Evolutionary conservation across 2,797 vertebrate species (phyloP).

Genomic region (Gymnoscopelus microlampas): DNA sequence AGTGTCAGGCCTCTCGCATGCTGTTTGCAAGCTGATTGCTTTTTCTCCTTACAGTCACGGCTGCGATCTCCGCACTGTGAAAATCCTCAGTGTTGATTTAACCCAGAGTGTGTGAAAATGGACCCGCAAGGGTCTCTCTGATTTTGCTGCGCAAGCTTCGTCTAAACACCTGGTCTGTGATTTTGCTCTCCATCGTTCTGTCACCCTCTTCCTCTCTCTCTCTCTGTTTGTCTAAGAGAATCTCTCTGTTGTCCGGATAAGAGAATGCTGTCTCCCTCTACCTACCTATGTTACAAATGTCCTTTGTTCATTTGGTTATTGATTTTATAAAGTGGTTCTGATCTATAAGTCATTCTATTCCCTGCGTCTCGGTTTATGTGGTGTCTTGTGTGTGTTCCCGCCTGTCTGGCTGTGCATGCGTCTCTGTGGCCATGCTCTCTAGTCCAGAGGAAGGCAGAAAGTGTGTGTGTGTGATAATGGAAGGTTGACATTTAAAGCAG

Average conservation of each 20-base stretch:
- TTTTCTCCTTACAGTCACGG: neutral
- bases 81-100: too few relatives aligned
- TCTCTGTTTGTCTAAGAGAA: slow-evolving; percentile 1
- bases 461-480: slow-evolving; percentile 62
- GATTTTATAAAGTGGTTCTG: slow-evolving; percentile 70
- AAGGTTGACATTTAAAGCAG: slow-evolving; percentile 80
- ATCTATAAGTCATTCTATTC: slow-evolving; percentile 65
- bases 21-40: slow-evolving; percentile 51
- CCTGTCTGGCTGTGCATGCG: slow-evolving; percentile 13
- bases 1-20: slow-evolving; percentile 42
- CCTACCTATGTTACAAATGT: slow-evolving; percentile 40
- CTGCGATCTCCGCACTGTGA: too few relatives aligned
- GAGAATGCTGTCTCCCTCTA: slow-evolving; percentile 47
- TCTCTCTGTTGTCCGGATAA: slow-evolving; percentile 25
- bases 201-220: neutral
- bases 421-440: slow-evolving; percentile 41
- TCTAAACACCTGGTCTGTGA: slow-evolving; percentile 3
- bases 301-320: slow-evolving; percentile 63
- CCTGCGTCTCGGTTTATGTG: slow-evolving; percentile 35
- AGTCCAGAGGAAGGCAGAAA: slow-evolving; percentile 38
- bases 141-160: neutral
- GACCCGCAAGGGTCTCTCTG: neutral
- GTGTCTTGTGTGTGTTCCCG: slow-evolving; percentile 39
- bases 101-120: too few relatives aligned
- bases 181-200: neutral